These are phyloP conservation scores for Eptesicus fuscus DNA, from an alignment of 2,113 vertebrate species.

Conservation along the genomic window DNA sequence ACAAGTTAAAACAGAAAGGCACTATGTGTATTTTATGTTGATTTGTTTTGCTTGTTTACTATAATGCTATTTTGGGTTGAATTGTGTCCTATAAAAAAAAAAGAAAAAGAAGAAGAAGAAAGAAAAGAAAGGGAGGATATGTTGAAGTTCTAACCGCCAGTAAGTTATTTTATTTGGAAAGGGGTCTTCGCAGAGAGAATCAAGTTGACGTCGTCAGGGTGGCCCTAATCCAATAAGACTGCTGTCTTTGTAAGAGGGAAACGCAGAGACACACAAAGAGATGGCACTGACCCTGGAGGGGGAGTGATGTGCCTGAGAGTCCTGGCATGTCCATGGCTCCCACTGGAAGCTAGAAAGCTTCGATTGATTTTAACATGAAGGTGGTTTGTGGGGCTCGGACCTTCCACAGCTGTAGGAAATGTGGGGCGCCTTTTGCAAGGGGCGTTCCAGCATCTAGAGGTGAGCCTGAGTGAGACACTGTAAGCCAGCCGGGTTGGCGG, in stretches of 20 bases:
- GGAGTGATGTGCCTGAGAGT: neutral
- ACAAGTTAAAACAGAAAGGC: neutral
- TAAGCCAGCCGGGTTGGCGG: neutral
- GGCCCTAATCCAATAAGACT: neutral
- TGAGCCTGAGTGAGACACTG: neutral
- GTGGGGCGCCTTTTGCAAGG: neutral
- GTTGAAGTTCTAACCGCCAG: neutral
- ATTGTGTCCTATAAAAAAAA: neutral
- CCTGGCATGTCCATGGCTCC: too few species aligned
- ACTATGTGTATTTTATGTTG: neutral
- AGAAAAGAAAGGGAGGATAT: neutral
- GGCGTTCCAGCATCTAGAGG: neutral
- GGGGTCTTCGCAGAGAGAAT: neutral
- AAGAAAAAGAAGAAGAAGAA: neutral
- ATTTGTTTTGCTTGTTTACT: neutral
- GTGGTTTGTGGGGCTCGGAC: neutral
- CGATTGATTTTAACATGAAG: neutral
- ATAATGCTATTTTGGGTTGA: neutral
- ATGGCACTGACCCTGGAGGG: neutral
- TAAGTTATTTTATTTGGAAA: neutral
- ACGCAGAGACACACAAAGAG: neutral
- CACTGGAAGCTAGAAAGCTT: neutral
- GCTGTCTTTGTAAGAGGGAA: neutral
- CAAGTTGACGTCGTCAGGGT: neutral
- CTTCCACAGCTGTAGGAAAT: neutral